These are phyloP conservation scores for Prionailurus bengalensis DNA, from an alignment of 2,113 vertebrate genomes.

Conservation along the genomic window DNA sequence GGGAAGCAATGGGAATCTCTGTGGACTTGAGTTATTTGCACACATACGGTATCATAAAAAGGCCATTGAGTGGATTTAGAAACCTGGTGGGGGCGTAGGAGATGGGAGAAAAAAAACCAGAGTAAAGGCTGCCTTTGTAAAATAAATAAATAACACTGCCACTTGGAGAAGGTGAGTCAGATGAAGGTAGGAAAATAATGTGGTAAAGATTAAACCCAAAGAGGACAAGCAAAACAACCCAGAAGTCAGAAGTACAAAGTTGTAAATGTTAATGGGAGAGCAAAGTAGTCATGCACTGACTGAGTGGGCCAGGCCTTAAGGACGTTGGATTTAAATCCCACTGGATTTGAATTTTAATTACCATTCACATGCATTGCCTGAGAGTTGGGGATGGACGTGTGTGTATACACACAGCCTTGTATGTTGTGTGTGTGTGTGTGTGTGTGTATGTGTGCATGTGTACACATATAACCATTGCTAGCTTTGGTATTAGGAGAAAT, in stretches of 20 bases:
- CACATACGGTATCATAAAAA: neutral
- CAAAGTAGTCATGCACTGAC: neutral
- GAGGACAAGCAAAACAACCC: neutral
- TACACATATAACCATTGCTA: neutral
- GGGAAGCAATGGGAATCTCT: conserved; percentile 11
- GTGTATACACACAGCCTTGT: neutral
- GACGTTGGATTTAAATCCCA: neutral
- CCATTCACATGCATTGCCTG: neutral
- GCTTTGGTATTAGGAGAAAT: neutral
- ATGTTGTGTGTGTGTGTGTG: neutral
- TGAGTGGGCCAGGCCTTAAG: neutral
- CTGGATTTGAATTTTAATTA: neutral
- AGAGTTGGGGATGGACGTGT: neutral
- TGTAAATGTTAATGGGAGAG: neutral
- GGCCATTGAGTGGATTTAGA: neutral
- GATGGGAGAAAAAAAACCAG: too few species aligned
- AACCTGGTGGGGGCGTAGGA: neutral
- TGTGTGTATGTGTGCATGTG: neutral
- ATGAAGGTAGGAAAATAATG: neutral
- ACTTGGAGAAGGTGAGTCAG: neutral
- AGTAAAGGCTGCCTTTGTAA: conserved; percentile 26
- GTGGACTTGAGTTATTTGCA: neutral
- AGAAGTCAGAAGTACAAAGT: neutral
- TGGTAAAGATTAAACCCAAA: neutral
- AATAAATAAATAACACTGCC: neutral